Percentiles rank a stretch among this genome's conserved stretches.
These are phyloP conservation scores for Nebria brevicollis DNA, from an alignment of 2,888 invertebrate genomes.

Conservation along the genomic window DNA sequence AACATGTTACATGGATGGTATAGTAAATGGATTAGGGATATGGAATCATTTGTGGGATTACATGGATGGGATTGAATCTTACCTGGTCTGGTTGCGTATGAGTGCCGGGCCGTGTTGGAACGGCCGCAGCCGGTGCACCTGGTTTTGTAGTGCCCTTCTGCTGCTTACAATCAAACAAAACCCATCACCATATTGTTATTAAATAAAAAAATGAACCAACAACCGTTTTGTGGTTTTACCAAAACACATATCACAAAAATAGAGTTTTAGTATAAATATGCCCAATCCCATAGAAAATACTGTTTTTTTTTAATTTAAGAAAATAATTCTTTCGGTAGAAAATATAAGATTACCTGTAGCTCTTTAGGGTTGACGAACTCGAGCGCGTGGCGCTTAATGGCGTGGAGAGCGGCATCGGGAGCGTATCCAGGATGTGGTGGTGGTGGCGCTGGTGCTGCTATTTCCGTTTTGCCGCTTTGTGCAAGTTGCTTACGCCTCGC, in stretches of 20 bases:
- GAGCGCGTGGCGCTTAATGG: constrained; percentile 93
- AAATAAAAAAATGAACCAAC: constrained; percentile 11
- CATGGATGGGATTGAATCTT: constrained; percentile 58
- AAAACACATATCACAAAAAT: constrained; percentile 7
- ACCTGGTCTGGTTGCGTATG: constrained; percentile 70
- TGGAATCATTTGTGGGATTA: constrained; percentile 32
- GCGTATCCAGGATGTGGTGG: constrained; percentile 86
- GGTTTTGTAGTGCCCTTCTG: constrained; percentile 66
- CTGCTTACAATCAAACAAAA: constrained; percentile 59
- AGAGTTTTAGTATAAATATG: neutral
- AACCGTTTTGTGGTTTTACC: constrained; percentile 16
- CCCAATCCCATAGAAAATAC: neutral
- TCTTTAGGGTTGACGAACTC: constrained; percentile 92
- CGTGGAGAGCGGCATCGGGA: constrained; percentile 95
- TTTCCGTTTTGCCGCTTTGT: constrained; percentile 65
- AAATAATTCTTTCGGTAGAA: neutral
- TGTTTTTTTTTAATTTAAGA: neutral
- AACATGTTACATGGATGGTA: neutral
- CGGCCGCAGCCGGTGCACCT: constrained; percentile 65
- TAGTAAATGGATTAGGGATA: neutral
- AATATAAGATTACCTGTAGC: constrained; percentile 73
- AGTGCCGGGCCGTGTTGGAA: constrained; percentile 67
- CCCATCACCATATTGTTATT: constrained; percentile 21
- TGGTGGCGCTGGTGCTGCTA: constrained; percentile 66
- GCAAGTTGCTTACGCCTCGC: constrained; percentile 72